phyloP scores from a whole-genome alignment of 2,888 invertebrate species.

The Euplagia quadripunctaria region DNA sequence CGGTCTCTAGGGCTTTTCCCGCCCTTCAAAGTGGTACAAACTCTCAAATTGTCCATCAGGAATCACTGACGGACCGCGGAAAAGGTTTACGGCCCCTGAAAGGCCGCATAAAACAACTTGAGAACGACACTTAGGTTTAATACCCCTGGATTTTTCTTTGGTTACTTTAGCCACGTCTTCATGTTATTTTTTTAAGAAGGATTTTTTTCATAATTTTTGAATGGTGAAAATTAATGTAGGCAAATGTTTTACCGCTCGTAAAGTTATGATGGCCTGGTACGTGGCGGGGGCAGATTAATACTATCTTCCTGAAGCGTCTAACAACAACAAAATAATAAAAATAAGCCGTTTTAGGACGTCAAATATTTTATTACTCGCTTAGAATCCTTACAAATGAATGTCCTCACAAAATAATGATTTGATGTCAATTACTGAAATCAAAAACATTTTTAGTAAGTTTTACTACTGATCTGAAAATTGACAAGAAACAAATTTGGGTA shows the following conservation, averaged over 20 bases:
- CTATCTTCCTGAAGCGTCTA: slow-evolving; percentile 1
- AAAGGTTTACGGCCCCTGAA: slow-evolving; percentile 78
- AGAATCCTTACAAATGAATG: not conserved
- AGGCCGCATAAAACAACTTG: slow-evolving; percentile 79
- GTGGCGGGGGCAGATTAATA: not conserved
- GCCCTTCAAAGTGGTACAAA: slow-evolving; percentile 65
- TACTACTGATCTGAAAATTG: too few relatives aligned
- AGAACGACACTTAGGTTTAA: slow-evolving; percentile 79
- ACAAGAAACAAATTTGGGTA: too few relatives aligned
- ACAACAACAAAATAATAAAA: slow-evolving; percentile 13
- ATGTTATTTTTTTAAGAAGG: slow-evolving; percentile 41
- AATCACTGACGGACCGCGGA: slow-evolving; percentile 76
- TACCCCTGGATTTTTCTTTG: slow-evolving; percentile 77
- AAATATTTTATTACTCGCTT: slow-evolving; percentile 9
- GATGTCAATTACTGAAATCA: too few relatives aligned
- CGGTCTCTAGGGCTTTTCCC: slow-evolving; percentile 53
- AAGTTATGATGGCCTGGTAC: slow-evolving; percentile 37
- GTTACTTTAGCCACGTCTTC: slow-evolving; percentile 34
- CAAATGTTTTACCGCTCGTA: slow-evolving; percentile 32
- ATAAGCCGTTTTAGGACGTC: not conserved
- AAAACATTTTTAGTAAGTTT: too few relatives aligned
- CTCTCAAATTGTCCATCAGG: slow-evolving; percentile 86
- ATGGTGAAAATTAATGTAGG: slow-evolving; percentile 33
- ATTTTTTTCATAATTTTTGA: slow-evolving; percentile 39
- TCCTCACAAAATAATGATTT: too few relatives aligned